Evolutionary conservation across 2,888 invertebrate species (phyloP).

Genomic region (Clanis bilineata): DNA sequence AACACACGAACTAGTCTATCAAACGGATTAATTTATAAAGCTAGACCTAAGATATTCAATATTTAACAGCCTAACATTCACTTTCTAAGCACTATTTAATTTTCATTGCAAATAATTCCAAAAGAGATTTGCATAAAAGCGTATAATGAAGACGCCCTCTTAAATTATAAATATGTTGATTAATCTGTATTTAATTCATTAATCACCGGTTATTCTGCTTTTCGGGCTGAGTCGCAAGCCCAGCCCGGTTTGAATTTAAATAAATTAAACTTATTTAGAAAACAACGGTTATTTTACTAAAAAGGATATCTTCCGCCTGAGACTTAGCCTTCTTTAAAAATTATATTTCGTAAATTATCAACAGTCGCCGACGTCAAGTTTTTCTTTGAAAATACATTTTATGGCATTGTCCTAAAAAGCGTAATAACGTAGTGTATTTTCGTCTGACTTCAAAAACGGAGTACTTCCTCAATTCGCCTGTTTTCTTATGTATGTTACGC

Average conservation of each 20-base stretch:
- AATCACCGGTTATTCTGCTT: slow-evolving; percentile 24
- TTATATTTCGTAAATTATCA: background rate
- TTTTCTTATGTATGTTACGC: no score
- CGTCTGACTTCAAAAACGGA: no score
- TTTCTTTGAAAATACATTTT: no score
- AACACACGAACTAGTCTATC: background rate
- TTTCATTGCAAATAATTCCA: background rate
- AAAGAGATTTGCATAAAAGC: slow-evolving; percentile 13
- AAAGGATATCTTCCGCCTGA: background rate
- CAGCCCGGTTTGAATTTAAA: background rate
- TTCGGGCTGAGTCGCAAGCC: slow-evolving; percentile 7
- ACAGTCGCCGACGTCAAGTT: no score
- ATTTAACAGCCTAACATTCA: background rate
- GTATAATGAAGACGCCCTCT: slow-evolving; percentile 26
- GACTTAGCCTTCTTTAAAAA: background rate
- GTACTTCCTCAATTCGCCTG: no score
- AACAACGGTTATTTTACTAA: background rate
- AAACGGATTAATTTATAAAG: background rate
- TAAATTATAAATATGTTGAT: slow-evolving; percentile 26
- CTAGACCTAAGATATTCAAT: background rate
- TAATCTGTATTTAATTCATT: slow-evolving; percentile 29
- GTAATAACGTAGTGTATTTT: no score
- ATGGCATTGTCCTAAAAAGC: no score
- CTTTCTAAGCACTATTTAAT: background rate
- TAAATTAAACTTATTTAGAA: slow-evolving; percentile 4